Conservation (phyloP, 2,888 invertebrate species). For the Entomobrya multifasciata region DNA sequence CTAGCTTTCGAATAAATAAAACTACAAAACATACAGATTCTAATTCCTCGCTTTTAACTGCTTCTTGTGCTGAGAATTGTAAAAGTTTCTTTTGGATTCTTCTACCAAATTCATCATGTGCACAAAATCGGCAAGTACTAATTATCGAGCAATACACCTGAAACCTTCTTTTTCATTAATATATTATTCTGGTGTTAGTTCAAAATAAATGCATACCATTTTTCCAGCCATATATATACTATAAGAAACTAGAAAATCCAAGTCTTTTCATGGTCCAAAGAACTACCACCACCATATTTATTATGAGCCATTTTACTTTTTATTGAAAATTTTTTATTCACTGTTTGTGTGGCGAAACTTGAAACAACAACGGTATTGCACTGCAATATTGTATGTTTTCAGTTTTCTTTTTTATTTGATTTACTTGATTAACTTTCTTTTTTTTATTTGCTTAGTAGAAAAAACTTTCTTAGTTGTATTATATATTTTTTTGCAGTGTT, state of each 20-base stretch:
- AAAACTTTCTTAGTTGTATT: neutral
- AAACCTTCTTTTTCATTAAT: neutral
- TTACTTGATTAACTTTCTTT: neutral
- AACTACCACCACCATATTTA: conserved; percentile 62
- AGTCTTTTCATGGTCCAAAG: conserved; percentile 70
- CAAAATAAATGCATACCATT: conserved; percentile 39
- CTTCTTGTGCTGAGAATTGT: conserved; percentile 40
- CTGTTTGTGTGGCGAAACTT: conserved; percentile 17
- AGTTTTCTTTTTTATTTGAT: neutral
- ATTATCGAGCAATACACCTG: neutral
- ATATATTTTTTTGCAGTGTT: neutral
- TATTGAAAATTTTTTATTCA: conserved; percentile 26
- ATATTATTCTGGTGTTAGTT: conserved; percentile 4
- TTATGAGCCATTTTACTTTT: conserved; percentile 57
- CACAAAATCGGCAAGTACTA: conserved; percentile 12
- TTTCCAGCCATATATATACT: conserved; percentile 15
- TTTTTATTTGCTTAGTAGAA: neutral
- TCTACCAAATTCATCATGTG: conserved; percentile 1
- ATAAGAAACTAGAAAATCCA: conserved; percentile 64
- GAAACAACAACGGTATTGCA: conserved; percentile 36
- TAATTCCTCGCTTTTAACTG: neutral
- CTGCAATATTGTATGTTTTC: conserved; percentile 38
- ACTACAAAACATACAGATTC: neutral
- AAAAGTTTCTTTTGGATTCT: conserved; percentile 18
- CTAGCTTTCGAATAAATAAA: neutral